Percentiles rank a stretch among this genome's conserved stretches.
Conservation (phyloP, 1,140 invertebrate species). For the Pachypeltis micranthus region DNA sequence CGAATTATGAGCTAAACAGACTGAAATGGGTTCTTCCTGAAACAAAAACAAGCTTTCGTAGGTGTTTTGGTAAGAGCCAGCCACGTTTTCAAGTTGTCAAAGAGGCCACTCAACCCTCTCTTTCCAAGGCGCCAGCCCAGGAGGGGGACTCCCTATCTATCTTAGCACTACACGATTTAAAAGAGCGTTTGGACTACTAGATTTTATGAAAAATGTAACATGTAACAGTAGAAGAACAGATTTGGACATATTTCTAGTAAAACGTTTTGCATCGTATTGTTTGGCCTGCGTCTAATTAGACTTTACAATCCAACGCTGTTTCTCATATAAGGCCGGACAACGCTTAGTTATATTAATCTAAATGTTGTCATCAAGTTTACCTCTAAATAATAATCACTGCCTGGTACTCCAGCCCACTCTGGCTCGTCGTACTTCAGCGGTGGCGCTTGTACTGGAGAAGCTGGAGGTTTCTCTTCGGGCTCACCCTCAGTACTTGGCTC, state of each 20-base stretch:
- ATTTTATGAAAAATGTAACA: no score
- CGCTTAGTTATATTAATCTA: neutral
- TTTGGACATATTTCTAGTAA: no score
- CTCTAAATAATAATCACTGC: constrained; percentile 37
- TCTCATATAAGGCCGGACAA: neutral
- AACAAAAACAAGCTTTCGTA: no score
- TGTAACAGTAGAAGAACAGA: no score
- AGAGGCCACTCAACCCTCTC: no score
- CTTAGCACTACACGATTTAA: no score
- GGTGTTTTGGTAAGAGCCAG: no score
- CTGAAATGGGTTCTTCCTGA: neutral
- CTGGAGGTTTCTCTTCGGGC: neutral
- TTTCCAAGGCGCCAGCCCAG: no score
- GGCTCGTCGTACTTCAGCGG: constrained; percentile 57
- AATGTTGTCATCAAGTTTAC: constrained; percentile 25
- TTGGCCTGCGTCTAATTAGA: neutral
- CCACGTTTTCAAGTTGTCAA: no score
- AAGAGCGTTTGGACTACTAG: no score
- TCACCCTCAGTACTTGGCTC: neutral
- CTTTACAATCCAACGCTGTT: neutral
- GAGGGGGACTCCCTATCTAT: no score
- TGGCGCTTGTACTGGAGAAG: neutral
- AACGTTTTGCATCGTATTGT: neutral
- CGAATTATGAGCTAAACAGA: neutral
- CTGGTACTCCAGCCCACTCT: constrained; percentile 55